Evolutionary conservation across 2,888 invertebrate genomes (phyloP).

Genomic region (Protonemura montana): DNA sequence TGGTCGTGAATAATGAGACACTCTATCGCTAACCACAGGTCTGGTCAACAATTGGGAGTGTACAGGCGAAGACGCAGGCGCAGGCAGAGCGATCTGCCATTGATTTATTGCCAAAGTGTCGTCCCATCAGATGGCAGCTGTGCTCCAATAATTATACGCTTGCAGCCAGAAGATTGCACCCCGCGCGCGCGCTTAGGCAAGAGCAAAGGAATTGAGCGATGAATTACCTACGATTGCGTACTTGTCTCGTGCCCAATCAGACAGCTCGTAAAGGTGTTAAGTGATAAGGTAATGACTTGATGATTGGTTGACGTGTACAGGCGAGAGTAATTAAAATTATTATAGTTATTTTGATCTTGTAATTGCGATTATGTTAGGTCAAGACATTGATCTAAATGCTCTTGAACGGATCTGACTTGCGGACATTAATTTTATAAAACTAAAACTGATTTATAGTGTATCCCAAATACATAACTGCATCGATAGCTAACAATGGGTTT

Average conservation of each 20-base stretch:
- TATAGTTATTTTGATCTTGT: slow-evolving; percentile 5
- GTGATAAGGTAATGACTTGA: slow-evolving; percentile 36
- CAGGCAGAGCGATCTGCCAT: background rate
- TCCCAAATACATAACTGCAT: too few relatives aligned
- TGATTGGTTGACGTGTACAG: slow-evolving; percentile 10
- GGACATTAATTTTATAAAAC: too few relatives aligned
- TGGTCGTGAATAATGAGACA: slow-evolving; percentile 28
- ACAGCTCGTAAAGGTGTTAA: slow-evolving; percentile 22
- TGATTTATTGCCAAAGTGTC: slow-evolving; percentile 20
- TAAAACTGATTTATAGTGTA: too few relatives aligned
- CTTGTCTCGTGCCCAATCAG: background rate
- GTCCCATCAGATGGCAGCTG: slow-evolving; percentile 9
- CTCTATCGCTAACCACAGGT: slow-evolving; percentile 14
- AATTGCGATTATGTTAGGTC: background rate
- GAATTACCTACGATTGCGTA: background rate
- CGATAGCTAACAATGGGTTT: too few relatives aligned
- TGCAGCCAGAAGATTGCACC: background rate
- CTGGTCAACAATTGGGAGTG: background rate
- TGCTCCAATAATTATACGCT: slow-evolving; percentile 23
- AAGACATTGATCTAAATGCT: background rate
- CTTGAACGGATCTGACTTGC: background rate
- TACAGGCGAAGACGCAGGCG: too few relatives aligned
- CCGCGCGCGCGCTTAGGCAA: too few relatives aligned
- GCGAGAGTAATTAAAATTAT: slow-evolving; percentile 8
- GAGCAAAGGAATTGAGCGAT: slow-evolving; percentile 8